Conservation (phyloP, 2,797 vertebrate species). For the Neopelma chrysocephalum region DNA sequence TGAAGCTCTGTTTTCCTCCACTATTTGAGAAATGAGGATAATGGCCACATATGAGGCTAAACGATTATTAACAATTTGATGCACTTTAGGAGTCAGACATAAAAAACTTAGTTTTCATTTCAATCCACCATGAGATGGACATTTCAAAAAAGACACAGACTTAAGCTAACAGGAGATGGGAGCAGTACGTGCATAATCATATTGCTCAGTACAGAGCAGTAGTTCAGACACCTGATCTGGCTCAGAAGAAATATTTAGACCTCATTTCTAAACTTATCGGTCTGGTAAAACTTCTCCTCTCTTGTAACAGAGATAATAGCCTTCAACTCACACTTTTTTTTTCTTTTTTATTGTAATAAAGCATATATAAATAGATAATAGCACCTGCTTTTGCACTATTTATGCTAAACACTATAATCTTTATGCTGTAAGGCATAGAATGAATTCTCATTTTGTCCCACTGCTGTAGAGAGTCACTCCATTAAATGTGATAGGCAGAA, state of each 20-base stretch:
- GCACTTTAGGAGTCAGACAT: no score
- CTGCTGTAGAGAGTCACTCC: background rate
- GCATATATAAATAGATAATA: background rate
- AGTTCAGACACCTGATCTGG: background rate
- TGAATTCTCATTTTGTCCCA: background rate
- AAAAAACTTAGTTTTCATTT: no score
- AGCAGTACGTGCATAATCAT: background rate
- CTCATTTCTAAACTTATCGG: no score
- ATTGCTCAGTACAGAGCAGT: no score
- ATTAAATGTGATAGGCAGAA: background rate
- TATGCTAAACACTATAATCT: background rate
- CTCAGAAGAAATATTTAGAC: no score
- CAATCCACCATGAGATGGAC: no score
- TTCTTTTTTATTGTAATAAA: background rate
- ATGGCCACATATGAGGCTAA: background rate
- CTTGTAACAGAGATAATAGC: no score
- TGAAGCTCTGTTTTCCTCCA: background rate
- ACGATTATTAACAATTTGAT: background rate
- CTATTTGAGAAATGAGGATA: background rate
- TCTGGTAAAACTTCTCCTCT: background rate
- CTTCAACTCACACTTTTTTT: no score
- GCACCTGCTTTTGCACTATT: background rate
- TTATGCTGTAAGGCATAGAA: background rate
- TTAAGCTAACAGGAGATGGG: no score
- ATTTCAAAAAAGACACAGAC: background rate